Conservation (phyloP, 2,797 vertebrate genomes). For the Falco novaeseelandiae region DNA sequence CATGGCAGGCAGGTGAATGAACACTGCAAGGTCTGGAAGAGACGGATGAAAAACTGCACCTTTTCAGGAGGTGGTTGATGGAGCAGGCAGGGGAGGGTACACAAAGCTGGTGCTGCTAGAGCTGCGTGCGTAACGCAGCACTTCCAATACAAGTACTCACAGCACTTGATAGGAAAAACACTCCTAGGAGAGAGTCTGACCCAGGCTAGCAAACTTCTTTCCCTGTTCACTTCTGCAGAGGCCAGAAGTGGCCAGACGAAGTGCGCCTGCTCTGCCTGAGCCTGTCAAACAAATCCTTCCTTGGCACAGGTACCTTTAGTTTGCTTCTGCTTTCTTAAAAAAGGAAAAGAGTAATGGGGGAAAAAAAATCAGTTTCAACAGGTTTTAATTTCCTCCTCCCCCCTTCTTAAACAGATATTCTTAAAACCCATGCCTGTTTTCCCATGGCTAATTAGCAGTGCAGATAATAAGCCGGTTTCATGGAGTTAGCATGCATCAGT, state of each 20-base stretch:
- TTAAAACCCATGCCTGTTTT: neutral
- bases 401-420: neutral
- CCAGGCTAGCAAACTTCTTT: neutral
- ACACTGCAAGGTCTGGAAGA: neutral
- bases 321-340: neutral
- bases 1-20: neutral
- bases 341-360: neutral
- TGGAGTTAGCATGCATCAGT: constrained; percentile 49
- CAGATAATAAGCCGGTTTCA: constrained; percentile 55
- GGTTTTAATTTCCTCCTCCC: neutral
- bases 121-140: neutral
- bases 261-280: neutral
- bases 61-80: neutral
- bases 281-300: neutral
- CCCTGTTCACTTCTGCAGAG: neutral
- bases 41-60: neutral
- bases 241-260: neutral
- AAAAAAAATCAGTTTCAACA: neutral
- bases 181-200: neutral
- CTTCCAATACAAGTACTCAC: neutral
- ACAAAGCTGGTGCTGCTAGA: neutral
- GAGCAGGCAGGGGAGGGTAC: neutral
- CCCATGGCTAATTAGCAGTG: constrained; percentile 60
- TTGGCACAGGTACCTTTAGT: fast-evolving
- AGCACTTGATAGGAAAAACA: neutral